Evolutionary conservation across 64 coral and sea anemone species (phyloP).

Genomic region (Trachythela sp.): DNA sequence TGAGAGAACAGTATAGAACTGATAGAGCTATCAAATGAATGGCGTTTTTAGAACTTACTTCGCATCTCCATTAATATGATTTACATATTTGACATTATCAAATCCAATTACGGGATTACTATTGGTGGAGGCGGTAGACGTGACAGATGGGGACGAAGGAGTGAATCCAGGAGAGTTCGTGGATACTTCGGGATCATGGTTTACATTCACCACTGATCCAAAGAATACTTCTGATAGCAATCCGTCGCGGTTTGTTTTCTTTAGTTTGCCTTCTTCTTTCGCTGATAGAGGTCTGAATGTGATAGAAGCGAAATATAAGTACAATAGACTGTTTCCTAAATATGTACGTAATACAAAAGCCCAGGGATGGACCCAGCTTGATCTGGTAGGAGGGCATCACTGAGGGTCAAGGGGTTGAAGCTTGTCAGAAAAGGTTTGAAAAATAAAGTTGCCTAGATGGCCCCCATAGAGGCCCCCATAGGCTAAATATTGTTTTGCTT

Average conservation of each 20-base stretch:
- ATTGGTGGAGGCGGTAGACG: background rate
- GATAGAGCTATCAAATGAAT: too few relatives aligned
- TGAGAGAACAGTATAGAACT: too few relatives aligned
- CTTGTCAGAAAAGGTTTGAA: too few relatives aligned
- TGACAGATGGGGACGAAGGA: background rate
- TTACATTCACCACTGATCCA: background rate
- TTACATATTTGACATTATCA: background rate
- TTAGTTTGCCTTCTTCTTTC: background rate
- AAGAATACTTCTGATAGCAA: slow-evolving; percentile 12
- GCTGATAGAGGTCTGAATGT: background rate
- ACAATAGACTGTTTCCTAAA: background rate
- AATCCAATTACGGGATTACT: background rate
- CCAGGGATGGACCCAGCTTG: too few relatives aligned
- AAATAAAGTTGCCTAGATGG: too few relatives aligned
- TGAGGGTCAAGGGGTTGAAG: too few relatives aligned
- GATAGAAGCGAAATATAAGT: background rate
- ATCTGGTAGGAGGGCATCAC: too few relatives aligned
- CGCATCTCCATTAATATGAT: background rate
- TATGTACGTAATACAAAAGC: background rate
- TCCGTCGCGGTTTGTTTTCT: background rate
- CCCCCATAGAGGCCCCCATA: too few relatives aligned
- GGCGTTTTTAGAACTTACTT: background rate
- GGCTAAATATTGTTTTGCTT: too few relatives aligned
- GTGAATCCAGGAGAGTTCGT: background rate
- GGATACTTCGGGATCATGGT: slow-evolving; percentile 11